Evolutionary conservation across 2,888 invertebrate genomes (phyloP).

Genomic region (Pocota personata): DNA sequence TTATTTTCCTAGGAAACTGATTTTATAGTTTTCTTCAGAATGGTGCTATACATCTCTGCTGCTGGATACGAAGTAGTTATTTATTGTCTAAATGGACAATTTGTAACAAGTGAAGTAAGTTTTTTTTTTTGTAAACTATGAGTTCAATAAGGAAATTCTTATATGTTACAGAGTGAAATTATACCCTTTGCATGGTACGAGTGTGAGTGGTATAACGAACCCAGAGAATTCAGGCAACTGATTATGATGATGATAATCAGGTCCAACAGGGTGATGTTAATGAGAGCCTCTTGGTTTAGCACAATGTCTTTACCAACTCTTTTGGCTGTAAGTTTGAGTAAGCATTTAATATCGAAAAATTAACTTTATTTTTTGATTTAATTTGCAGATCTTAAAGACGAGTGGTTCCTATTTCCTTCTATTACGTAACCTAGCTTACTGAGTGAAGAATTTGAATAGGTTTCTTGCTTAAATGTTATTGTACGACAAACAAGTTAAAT

Average conservation of each 20-base stretch:
- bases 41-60: constrained; percentile 78
- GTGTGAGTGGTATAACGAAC: constrained; percentile 78
- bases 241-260: constrained; percentile 79
- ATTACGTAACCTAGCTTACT: constrained; percentile 76
- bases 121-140: not conserved
- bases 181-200: constrained; percentile 77
- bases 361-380: constrained; percentile 14
- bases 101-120: constrained; percentile 73
- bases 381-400: constrained; percentile 78
- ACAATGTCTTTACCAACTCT: constrained; percentile 79
- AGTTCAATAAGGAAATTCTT: not conserved
- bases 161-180: constrained; percentile 74
- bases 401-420: constrained; percentile 80
- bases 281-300: constrained; percentile 79
- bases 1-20: constrained; percentile 25
- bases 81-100: constrained; percentile 79
- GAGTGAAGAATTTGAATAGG: not conserved
- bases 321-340: constrained; percentile 75
- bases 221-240: constrained; percentile 76
- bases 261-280: constrained; percentile 75
- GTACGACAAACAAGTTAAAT: no score
- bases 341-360: not conserved
- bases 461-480: no score
- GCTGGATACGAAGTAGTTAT: constrained; percentile 77
- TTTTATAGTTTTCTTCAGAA: constrained; percentile 55